Evolutionary conservation across 2,888 invertebrate species (phyloP).

Genomic region (Acanthosoma haemorrhoidale): DNA sequence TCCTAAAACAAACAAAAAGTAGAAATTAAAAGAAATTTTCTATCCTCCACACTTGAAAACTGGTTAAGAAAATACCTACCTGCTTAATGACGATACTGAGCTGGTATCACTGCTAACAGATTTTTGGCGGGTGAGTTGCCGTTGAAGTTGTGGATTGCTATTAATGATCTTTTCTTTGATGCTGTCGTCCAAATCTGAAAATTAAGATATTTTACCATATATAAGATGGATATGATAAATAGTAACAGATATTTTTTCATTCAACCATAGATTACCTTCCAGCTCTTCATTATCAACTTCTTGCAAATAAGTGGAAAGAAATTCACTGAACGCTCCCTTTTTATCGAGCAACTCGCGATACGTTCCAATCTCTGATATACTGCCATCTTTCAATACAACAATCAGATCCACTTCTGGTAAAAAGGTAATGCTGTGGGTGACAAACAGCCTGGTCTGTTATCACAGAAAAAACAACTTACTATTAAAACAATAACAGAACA

Average conservation of each 20-base stretch:
- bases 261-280: constrained; percentile 31
- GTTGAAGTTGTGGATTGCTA: constrained; percentile 21
- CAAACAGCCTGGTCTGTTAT: constrained; percentile 52
- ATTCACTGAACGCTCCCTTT: constrained; percentile 45
- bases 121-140: constrained; percentile 20
- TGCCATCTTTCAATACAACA: constrained; percentile 52
- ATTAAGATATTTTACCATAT: not conserved
- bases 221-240: not conserved
- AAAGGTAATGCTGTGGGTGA: constrained; percentile 56
- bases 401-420: constrained; percentile 53
- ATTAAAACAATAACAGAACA: too few species aligned
- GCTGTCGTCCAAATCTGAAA: constrained; percentile 9
- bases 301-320: constrained; percentile 40
- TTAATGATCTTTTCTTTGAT: constrained; percentile 13
- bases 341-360: constrained; percentile 53
- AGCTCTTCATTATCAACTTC: constrained; percentile 31
- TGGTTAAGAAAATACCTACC: not conserved
- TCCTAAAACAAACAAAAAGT: not conserved
- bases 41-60: not conserved
- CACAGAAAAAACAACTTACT: not conserved
- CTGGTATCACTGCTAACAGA: constrained; percentile 29
- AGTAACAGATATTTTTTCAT: not conserved
- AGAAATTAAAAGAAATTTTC: not conserved
- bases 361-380: constrained; percentile 53
- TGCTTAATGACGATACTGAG: constrained; percentile 17